Percentiles rank a stretch among this genome's conserved stretches.
These are phyloP conservation scores for Pseudomyrmex dendroicus DNA, from an alignment of 1,140 invertebrate genomes.

Conservation along the genomic window DNA sequence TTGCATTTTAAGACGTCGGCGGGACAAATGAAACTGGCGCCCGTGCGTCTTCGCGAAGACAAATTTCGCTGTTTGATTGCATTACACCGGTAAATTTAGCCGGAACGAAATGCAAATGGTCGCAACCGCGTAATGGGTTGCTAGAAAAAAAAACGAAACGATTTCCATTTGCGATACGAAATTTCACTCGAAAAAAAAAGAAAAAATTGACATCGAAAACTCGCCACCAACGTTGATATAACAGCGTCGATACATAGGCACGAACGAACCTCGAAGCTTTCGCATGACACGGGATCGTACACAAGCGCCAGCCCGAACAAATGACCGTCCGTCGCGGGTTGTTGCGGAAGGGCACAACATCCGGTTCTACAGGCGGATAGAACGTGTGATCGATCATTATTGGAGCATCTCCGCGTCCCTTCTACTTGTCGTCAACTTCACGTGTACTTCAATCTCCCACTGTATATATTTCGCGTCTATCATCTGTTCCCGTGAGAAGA, in stretches of 20 bases:
- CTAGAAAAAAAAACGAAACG: not conserved
- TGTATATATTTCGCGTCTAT: not conserved
- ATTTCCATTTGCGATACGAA: slow-evolving; percentile 3
- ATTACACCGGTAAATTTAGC: not conserved
- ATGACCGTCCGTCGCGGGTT: slow-evolving; percentile 63
- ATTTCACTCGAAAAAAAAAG: slow-evolving; percentile 23
- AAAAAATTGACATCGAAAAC: slow-evolving; percentile 30
- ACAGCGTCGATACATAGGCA: slow-evolving; percentile 52
- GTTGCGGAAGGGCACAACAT: slow-evolving; percentile 61
- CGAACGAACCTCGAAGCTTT: slow-evolving; percentile 45
- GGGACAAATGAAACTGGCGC: not conserved
- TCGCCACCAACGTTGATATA: slow-evolving; percentile 40
- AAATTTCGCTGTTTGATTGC: not conserved
- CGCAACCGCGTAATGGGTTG: not conserved
- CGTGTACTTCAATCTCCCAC: slow-evolving; percentile 53
- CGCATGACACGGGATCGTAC: slow-evolving; percentile 47
- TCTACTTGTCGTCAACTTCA: slow-evolving; percentile 47
- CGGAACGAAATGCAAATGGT: not conserved
- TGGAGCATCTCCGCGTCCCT: slow-evolving; percentile 67
- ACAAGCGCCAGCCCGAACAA: slow-evolving; percentile 57
- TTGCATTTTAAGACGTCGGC: slow-evolving; percentile 19
- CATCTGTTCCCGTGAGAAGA: not conserved
- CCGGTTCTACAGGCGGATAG: slow-evolving; percentile 63
- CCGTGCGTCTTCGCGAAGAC: not conserved
- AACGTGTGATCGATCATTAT: slow-evolving; percentile 80